Percentiles rank a stretch among this genome's conserved stretches.
Conservation (phyloP, 2,113 vertebrate genomes). For the Coptodon bakossiorum region DNA sequence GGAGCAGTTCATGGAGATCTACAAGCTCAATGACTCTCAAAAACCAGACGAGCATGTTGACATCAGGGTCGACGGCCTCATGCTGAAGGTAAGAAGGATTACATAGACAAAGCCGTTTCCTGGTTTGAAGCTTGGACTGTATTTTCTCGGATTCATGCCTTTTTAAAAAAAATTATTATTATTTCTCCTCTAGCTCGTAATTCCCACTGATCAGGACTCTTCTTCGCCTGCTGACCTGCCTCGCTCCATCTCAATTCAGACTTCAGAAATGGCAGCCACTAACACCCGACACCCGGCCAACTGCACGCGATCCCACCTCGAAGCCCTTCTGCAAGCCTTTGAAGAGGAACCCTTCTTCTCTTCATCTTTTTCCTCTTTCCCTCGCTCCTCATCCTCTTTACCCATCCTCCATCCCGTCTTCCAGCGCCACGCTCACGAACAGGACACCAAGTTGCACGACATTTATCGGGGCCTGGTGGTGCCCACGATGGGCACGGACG, state of each 20-base stretch:
- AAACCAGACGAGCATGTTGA: conserved; percentile 96
- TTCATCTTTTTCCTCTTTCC: conserved; percentile 75
- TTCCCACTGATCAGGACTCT: conserved; percentile 82
- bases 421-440: conserved; percentile 90
- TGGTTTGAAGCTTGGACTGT: neutral
- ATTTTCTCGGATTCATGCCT: fast-evolving
- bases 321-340: conserved; percentile 89
- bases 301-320: conserved; percentile 88
- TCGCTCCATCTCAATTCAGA: conserved; percentile 87
- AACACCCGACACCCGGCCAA: conserved; percentile 87
- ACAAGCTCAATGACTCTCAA: conserved; percentile 91
- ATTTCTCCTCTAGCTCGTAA: conserved; percentile 77
- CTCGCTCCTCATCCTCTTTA: conserved; percentile 61
- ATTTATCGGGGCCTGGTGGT: conserved; percentile 84
- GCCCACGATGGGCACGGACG: conserved; percentile 75
- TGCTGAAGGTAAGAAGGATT: conserved; percentile 83
- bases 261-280: conserved; percentile 94
- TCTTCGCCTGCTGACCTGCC: conserved; percentile 84
- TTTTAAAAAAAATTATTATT: neutral
- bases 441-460: conserved; percentile 91
- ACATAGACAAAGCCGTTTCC: neutral
- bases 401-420: conserved; percentile 89
- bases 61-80: conserved; percentile 90
- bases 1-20: conserved; percentile 95
- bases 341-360: conserved; percentile 87